Evolutionary conservation across 2,113 vertebrate genomes (phyloP).

Genomic region (Chitala chitala): DNA sequence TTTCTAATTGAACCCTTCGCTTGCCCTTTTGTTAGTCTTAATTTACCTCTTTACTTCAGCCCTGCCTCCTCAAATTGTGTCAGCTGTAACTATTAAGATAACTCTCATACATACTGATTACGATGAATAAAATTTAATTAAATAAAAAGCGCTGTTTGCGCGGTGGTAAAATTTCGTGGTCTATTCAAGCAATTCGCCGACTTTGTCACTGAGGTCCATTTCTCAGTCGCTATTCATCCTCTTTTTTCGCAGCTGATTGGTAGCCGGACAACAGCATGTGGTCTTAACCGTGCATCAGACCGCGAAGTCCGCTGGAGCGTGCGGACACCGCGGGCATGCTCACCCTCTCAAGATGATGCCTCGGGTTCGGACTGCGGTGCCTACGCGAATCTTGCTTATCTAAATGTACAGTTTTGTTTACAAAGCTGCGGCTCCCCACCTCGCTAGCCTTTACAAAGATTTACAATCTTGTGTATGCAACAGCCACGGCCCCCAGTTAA

Average conservation of each 20-base stretch:
- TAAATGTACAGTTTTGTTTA: constrained; percentile 45
- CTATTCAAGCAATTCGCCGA: no score
- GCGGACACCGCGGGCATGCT: neutral
- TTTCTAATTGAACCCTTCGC: constrained; percentile 54
- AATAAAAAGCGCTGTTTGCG: neutral
- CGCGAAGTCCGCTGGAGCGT: no score
- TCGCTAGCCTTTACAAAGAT: constrained; percentile 59
- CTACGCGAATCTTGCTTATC: constrained; percentile 24
- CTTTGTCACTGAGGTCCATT: no score
- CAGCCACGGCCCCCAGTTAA: constrained; percentile 67
- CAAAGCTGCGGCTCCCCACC: constrained; percentile 43
- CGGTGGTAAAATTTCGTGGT: neutral
- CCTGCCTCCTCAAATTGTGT: constrained; percentile 24
- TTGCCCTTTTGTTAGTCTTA: constrained; percentile 33
- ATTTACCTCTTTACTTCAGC: constrained; percentile 30
- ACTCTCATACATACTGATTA: neutral
- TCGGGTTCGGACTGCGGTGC: neutral
- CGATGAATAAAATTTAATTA: neutral
- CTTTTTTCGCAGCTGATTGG: no score
- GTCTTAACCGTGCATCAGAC: no score
- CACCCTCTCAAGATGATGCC: neutral
- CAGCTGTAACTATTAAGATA: neutral
- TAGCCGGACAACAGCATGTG: no score
- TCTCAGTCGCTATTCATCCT: no score
- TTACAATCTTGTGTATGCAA: constrained; percentile 58